Percentiles rank a stretch among this genome's conserved stretches.
These are phyloP conservation scores for Sorex maritimensis DNA, from an alignment of 2,797 vertebrate genomes.

Conservation along the genomic window DNA sequence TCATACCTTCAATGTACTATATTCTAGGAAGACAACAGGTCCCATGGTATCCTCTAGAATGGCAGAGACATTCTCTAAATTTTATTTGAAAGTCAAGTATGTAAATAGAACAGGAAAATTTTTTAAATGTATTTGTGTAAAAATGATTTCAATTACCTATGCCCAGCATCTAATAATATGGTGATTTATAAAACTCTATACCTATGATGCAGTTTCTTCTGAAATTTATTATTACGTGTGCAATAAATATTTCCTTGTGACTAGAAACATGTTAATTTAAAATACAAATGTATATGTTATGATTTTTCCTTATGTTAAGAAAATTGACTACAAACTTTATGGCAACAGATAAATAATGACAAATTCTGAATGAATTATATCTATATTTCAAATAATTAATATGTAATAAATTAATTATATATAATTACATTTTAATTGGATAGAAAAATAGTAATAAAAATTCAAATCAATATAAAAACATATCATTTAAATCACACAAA, in stretches of 20 bases:
- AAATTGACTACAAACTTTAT: neutral
- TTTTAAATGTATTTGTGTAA: no score
- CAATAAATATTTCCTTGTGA: neutral
- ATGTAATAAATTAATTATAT: neutral
- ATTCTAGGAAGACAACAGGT: neutral
- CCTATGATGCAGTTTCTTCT: neutral
- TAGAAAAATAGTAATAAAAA: constrained; percentile 51
- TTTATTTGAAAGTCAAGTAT: no score
- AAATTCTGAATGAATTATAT: constrained; percentile 50
- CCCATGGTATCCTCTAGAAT: neutral
- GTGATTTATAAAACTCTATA: neutral
- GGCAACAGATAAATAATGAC: neutral
- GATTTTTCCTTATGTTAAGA: neutral
- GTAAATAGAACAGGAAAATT: no score
- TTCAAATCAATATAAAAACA: constrained; percentile 39
- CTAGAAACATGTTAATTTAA: constrained; percentile 55
- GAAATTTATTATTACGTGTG: neutral
- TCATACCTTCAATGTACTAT: neutral
- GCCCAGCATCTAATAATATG: neutral
- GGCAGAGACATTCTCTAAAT: no score
- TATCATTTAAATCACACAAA: neutral
- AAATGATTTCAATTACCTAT: neutral
- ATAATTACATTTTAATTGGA: neutral
- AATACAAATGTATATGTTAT: neutral
- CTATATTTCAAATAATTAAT: neutral